phyloP scores from a whole-genome alignment of 2,113 vertebrate species.

The Proterorhinus semilunaris region DNA sequence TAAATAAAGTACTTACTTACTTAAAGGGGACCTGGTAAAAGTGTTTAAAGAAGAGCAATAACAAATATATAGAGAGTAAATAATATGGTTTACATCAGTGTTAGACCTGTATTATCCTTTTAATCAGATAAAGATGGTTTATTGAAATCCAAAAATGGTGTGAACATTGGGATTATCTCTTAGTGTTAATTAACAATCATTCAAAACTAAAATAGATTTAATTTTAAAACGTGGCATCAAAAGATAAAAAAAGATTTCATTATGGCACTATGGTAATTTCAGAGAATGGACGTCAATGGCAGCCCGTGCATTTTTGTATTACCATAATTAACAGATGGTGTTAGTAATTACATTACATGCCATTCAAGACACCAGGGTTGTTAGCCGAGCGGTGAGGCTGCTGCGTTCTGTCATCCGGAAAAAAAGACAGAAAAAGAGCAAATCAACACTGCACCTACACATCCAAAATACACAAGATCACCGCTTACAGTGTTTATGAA shows the following conservation, averaged over 20 bases:
- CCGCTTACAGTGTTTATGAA: constrained; percentile 24
- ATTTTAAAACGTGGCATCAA: constrained; percentile 17
- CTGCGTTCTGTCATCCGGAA: constrained; percentile 61
- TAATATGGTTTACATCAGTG: too few relatives aligned
- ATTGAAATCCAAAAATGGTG: background rate
- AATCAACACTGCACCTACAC: constrained; percentile 67
- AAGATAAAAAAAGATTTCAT: constrained; percentile 49
- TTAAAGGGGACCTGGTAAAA: too few relatives aligned
- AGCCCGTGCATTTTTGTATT: constrained; percentile 74
- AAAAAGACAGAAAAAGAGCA: constrained; percentile 58
- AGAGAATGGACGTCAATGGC: constrained; percentile 68
- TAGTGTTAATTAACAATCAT: background rate
- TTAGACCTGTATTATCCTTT: too few relatives aligned
- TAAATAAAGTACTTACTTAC: too few relatives aligned
- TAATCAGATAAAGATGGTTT: too few relatives aligned
- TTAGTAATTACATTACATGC: constrained; percentile 76
- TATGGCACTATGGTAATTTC: constrained; percentile 53
- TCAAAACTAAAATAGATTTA: background rate
- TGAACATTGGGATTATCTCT: constrained; percentile 19
- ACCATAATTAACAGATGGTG: constrained; percentile 81
- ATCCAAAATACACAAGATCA: constrained; percentile 48
- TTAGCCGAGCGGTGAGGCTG: constrained; percentile 69
- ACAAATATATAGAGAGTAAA: too few relatives aligned
- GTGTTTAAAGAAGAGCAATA: too few relatives aligned
- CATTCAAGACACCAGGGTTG: constrained; percentile 71